These are phyloP conservation scores for Agonopterix heracliana DNA, from an alignment of 2,888 invertebrate genomes.

Conservation along the genomic window DNA sequence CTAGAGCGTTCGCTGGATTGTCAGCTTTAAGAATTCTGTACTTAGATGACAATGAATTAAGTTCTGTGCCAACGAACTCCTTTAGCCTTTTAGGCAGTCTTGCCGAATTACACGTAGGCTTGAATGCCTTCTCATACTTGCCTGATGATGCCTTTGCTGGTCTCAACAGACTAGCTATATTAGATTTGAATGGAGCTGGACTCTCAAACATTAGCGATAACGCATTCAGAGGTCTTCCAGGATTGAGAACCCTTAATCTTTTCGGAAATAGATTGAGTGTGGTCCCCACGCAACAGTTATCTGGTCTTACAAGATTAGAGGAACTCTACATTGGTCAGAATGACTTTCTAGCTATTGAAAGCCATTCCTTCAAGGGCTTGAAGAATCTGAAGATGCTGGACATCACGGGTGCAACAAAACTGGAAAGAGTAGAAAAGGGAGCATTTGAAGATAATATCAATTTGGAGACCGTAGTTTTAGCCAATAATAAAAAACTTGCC, in stretches of 20 bases:
- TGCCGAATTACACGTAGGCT: slow-evolving; percentile 89
- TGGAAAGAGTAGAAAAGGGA: slow-evolving; percentile 84
- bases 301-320: slow-evolving; percentile 83
- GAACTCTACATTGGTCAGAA: slow-evolving; percentile 90
- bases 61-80: slow-evolving; percentile 83
- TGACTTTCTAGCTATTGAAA: slow-evolving; percentile 81
- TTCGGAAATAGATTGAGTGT: slow-evolving; percentile 85
- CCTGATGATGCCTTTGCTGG: slow-evolving; percentile 88
- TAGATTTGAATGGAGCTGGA: slow-evolving; percentile 89
- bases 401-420: slow-evolving; percentile 84
- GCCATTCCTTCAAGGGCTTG: slow-evolving; percentile 86
- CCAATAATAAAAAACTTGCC: slow-evolving; percentile 85
- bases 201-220: slow-evolving; percentile 85
- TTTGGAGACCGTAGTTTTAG: slow-evolving; percentile 84
- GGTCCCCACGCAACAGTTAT: slow-evolving; percentile 85
- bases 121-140: slow-evolving; percentile 86
- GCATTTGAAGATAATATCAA: slow-evolving; percentile 89
- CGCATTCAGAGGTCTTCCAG: slow-evolving; percentile 85
- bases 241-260: slow-evolving; percentile 85
- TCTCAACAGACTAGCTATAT: slow-evolving; percentile 82
- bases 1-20: slow-evolving; percentile 85
- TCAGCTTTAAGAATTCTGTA: slow-evolving; percentile 86
- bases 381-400: slow-evolving; percentile 85
- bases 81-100: slow-evolving; percentile 84
- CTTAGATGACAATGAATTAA: slow-evolving; percentile 89